Percentiles rank a stretch among this genome's conserved stretches.
Conservation (phyloP, 1,140 invertebrate species). For the Cephus cinctus region DNA sequence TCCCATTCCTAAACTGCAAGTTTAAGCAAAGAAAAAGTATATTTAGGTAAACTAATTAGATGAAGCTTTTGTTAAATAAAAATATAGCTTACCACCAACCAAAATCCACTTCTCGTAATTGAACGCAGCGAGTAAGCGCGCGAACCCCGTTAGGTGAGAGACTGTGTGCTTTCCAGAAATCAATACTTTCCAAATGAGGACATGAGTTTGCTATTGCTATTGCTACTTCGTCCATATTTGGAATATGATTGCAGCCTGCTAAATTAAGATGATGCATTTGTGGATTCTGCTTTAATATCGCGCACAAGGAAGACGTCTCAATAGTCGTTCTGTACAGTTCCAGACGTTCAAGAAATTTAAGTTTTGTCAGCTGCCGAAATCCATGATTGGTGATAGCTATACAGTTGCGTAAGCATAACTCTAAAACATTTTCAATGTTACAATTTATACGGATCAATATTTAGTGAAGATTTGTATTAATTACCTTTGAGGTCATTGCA, state of each 20-base stretch:
- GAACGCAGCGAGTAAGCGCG: constrained; percentile 66
- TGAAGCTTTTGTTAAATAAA: background rate
- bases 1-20: constrained; percentile 52
- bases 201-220: constrained; percentile 66
- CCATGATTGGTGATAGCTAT: constrained; percentile 58
- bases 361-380: constrained; percentile 61
- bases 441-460: constrained; percentile 1
- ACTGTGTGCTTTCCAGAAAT: constrained; percentile 82
- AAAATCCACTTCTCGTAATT: constrained; percentile 81
- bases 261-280: constrained; percentile 73
- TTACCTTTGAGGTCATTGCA: constrained; percentile 73
- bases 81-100: constrained; percentile 79
- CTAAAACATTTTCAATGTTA: constrained; percentile 48
- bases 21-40: constrained; percentile 10
- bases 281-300: constrained; percentile 66
- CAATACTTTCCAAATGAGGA: constrained; percentile 68
- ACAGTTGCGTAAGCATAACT: constrained; percentile 68
- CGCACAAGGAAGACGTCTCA: constrained; percentile 61
- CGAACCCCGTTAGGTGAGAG: constrained; percentile 70
- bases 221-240: constrained; percentile 71
- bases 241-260: constrained; percentile 56
- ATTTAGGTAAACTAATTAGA: constrained; percentile 1
- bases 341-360: constrained; percentile 68
- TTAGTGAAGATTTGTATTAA: background rate
- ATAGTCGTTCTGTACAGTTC: constrained; percentile 77